Base-by-base conservation (phyloP, 2,113 vertebrate species). In the Engraulis encrasicolus region DNA sequence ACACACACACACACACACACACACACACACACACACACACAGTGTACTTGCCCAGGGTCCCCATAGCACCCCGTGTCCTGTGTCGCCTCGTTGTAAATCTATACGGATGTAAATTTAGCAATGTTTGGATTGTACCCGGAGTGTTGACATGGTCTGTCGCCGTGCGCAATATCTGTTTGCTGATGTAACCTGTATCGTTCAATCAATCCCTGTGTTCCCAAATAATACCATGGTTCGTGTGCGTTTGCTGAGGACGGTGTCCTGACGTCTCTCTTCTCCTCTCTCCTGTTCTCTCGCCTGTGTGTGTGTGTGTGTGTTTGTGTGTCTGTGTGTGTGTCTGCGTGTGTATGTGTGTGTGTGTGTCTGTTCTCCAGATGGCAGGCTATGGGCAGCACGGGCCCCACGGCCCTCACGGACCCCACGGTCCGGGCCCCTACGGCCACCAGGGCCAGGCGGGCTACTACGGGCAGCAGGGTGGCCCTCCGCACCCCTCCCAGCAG, bases 391-490 rank as follows among this genome's bases (percentile, higher is more conserved):
- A 99, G 85, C 98, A 98, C 93, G 97, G 97, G 80, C 96, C 97
- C 36, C 66, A 74, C 1, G 97, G 96, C 87, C 98, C 99, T 84
- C 98, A 98, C 1, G 97, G 96, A 87, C 98, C 99, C 85, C 98
- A 98, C 93, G 97, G 97, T 81, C 96, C 97, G 34, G 86, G 94
- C 34, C 94, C 95, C 1, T 99, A 98, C 71, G 91, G 96, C 83
- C 98, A 98, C 87, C 98, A 98, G 91, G 96, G 95, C 92, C 98
- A 99, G 94, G 95, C 94, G 87, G 96, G 96, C 0, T 99, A 99
- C 87, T 99, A 98, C 90, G 95, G 97, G 90, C 98, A 99, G 95
- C 97, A 98, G 92, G 96, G 96, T 92, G 93, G 96, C 93, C 93
- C 96, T 92, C 88, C 95, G 93, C 79, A 94, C 0, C 87, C 94